Evolutionary conservation across 2,888 invertebrate genomes (phyloP), one percentile per base, ranked within the genome.

Genomic region (Choreutis nemorana): DNA sequence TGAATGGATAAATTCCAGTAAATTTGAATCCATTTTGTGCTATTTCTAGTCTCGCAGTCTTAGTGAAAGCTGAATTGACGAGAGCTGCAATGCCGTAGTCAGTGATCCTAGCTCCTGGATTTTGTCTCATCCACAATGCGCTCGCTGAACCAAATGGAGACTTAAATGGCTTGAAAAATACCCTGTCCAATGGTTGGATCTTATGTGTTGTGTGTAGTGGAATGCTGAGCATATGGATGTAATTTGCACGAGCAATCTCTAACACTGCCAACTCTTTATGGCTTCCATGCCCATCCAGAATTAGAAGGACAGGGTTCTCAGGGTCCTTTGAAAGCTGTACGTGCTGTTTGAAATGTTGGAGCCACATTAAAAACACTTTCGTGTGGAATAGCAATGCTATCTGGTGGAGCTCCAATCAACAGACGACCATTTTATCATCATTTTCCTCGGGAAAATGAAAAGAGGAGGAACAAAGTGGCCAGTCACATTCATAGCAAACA

Each of bases 1-100:
- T 25, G 28, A 42, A 56, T 36, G 50, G 55, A 51, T 34, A 42
- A 40, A 44, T 56, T 45, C 45, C 53, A 42, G 50, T 57, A 50
- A 55, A 56, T 24, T 40, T 32, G 31, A 40, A 41, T 23, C 40
- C 41, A 29, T 20, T 31, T 24, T 27, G 28, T 9, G 31, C 35
- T 18, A 35, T 37, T n/a, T 37, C 34, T 9, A 40, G 27, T 25
- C 36, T 31, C 14, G 37, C 31, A 22, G 33, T 36, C 36, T 23
- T 31, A 14, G 33, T 34, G 28, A 41, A 41, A 5, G 43, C 39
- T 26, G 4, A 24, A 28, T 32, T 32, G 4, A 31, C 31, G 11
- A 40, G 24, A n/a, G 35, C 38, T 33, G 42, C 39, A 15, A 41
- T 29, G n/a, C 40, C 40, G 23, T 35, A 40, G 24, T 37, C 40